Base-by-base conservation (phyloP, 2,888 invertebrate species). In the Drymonia ruficornis region DNA sequence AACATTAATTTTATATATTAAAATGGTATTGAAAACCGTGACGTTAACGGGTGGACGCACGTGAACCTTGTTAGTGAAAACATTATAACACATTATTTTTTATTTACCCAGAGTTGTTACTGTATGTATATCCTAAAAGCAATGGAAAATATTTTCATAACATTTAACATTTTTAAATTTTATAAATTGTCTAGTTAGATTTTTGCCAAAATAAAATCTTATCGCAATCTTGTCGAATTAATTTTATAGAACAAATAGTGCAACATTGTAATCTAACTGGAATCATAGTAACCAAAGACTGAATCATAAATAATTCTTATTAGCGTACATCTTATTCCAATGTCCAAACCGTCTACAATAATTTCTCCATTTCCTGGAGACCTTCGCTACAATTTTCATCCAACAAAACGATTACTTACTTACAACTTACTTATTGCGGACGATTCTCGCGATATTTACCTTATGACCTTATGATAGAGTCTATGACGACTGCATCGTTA, bases 1-100 rank as follows among this genome's bases (percentile, higher is more conserved):
- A 65, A 70, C 69, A 76, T 70, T 80, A 72, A 74, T 77, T 74
- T 76, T 69, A 76, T 75, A 75, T 76, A 80, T 76, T 76, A 70
- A 75, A 79, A 78, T 71, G 73, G 68, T 66, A 73, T 77, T 77
- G 65, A 72, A 83, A 75, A 69, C 71, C 73, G 66, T 75, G 69
- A 71, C 75, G 67, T 72, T 71, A 73, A 70, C 71, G 70, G 61
- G 58, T 56, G 47, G 50, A 47, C 48, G 56, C 71, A 69, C 74
- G 73, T 74, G 78, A 60, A 55, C 53, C 61, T 76, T 58, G 68
- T 73, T 74, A 75, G 72, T 64, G 61, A 57, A 67, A 70, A 47
- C 34, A 47, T 47, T 46, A 47, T 38, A 49, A 19, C 8, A 29
- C 12, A 42, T 42, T 29, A 42, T 36, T 49, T 13, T 18, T 23